Conservation (phyloP, 1,140 invertebrate genomes). For the Neotoxoptera formosana region DNA sequence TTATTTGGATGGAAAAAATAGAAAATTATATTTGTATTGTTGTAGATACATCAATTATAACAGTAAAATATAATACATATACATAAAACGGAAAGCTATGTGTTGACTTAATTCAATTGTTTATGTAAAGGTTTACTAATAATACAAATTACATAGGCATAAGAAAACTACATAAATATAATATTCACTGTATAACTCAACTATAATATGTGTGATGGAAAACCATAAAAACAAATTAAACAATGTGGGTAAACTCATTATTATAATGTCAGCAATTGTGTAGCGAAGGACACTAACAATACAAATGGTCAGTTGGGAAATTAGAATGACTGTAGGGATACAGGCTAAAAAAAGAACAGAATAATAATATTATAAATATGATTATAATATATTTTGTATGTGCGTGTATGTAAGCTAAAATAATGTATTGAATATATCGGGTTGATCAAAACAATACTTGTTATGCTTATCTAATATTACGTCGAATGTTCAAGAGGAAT, state of each 20-base stretch:
- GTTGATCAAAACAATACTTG: not conserved
- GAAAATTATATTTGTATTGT: not conserved
- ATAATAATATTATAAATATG: slow-evolving; percentile 32
- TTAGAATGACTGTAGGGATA: slow-evolving; percentile 48
- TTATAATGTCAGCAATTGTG: slow-evolving; percentile 56
- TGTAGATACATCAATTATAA: not conserved
- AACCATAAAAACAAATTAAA: slow-evolving; percentile 56
- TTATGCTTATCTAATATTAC: slow-evolving; percentile 28
- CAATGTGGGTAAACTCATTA: slow-evolving; percentile 55
- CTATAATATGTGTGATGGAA: slow-evolving; percentile 35
- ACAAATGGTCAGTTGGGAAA: slow-evolving; percentile 52
- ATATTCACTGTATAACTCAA: slow-evolving; percentile 14
- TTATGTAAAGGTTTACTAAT: slow-evolving; percentile 37
- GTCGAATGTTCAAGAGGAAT: not conserved
- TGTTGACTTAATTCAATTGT: slow-evolving; percentile 40
- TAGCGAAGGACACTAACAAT: slow-evolving; percentile 54
- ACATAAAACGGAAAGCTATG: not conserved
- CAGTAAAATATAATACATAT: not conserved
- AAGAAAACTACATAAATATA: slow-evolving; percentile 35
- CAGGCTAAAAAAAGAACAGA: slow-evolving; percentile 1
- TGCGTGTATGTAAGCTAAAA: not conserved
- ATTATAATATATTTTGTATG: not conserved
- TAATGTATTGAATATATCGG: not conserved
- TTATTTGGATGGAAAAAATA: not conserved
- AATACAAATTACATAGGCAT: slow-evolving; percentile 34